These are phyloP conservation scores for Maccullochella peelii DNA, from an alignment of 2,113 vertebrate genomes.

Conservation along the genomic window DNA sequence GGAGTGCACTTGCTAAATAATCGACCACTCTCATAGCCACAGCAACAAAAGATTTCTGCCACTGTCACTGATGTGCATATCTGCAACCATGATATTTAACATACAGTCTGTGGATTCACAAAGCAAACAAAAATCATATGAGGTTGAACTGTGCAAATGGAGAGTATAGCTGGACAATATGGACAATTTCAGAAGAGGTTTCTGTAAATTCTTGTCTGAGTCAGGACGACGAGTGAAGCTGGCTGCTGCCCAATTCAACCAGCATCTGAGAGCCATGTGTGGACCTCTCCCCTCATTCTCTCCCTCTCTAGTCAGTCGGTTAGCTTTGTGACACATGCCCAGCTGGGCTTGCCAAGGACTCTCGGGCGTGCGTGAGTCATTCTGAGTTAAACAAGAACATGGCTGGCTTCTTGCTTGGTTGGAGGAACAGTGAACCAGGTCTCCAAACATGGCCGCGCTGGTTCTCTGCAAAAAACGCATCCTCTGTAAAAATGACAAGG, in stretches of 20 bases:
- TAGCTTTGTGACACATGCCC: constrained; percentile 62
- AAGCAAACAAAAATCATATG: constrained; percentile 13
- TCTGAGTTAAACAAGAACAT: constrained; percentile 66
- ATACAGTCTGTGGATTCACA: neutral
- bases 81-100: neutral
- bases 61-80: neutral
- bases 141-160: neutral
- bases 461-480: constrained; percentile 46
- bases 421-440: constrained; percentile 41
- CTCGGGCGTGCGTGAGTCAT: constrained; percentile 56
- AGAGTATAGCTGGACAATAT: neutral
- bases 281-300: constrained; percentile 43
- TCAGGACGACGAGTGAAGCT: constrained; percentile 34
- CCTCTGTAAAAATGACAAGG: constrained; percentile 27
- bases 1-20: neutral
- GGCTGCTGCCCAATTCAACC: constrained; percentile 44
- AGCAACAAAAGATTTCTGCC: neutral
- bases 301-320: constrained; percentile 46
- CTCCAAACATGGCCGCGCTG: constrained; percentile 50
- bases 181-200: constrained; percentile 24
- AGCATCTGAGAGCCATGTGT: constrained; percentile 78
- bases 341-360: constrained; percentile 54
- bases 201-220: constrained; percentile 53
- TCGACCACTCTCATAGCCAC: neutral
- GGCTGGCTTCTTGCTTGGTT: constrained; percentile 38